Evolutionary conservation across 2,113 vertebrate species (phyloP), one percentile per base, ranked within the genome.

Genomic region (Dipodomys stephensi): DNA sequence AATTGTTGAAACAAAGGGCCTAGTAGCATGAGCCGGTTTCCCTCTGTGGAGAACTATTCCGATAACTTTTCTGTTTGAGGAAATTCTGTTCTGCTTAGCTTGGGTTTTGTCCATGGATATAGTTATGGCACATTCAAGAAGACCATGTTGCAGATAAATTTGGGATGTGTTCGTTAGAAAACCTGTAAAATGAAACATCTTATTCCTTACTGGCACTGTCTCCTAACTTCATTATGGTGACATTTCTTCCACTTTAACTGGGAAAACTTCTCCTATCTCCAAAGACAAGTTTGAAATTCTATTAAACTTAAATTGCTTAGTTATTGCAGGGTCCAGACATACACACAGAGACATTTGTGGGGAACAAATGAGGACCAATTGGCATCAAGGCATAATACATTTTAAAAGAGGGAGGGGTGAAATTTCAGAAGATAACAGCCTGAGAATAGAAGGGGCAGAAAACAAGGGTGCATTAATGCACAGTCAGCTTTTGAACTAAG

Each of bases 221-320:
- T 97, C 2, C 71, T 93, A 96, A 64, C 77, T 96, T 97, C 97
- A 96, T 97, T 97, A 96, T 93, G 90, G 71, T 28, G 94, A 27
- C 81, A 90, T 86, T 93, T 88, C 74, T 94, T 76, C 49, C 71
- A 92, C 81, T 82, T 92, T 95, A 8, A 46, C 69, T 32, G 80
- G 46, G 27, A 95, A 94, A 95, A 71, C 57, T 87, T 53, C 5
- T 92, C 85, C 22, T 91, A 69, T 77, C 69, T 92, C 72, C 78
- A 90, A 96, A 87, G 74, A 92, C 78, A 96, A 96, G 76, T 94
- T 94, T 92, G n/a, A 91, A 96, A 93, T 77, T 87, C 49, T 95
- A 67, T 94, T 97, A 94, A 96, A 87, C 12, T 94, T 93, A 67
- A 96, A 95, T 84, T 83, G 9, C 20, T 84, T 25, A 87, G 16